A percentile compares a stretch with the other conserved stretches of the same genome.
Evolutionary conservation across 92 coral and sea anemone genomes (phyloP).

Genomic region (Parazoanthus atlanticus): DNA sequence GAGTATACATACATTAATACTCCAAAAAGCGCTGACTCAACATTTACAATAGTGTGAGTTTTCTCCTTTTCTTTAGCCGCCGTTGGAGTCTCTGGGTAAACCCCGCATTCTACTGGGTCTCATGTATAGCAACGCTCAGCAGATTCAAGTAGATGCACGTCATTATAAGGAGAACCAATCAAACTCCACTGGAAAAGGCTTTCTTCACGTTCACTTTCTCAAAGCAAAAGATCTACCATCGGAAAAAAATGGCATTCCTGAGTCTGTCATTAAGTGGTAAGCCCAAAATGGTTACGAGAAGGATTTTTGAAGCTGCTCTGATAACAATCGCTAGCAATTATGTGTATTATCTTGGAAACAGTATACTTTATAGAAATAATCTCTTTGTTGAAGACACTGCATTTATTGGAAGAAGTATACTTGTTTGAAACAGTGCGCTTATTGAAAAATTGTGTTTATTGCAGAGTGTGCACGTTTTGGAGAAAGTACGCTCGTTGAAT

Average conservation of each 20-base stretch:
- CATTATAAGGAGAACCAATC: conserved; percentile 89
- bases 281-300: neutral
- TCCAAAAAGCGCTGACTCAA: neutral
- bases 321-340: too few species aligned
- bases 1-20: too few species aligned
- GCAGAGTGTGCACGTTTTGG: too few species aligned
- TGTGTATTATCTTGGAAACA: neutral
- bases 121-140: conserved; percentile 95
- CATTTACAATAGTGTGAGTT: neutral
- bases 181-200: conserved; percentile 74
- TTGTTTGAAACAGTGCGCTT: neutral
- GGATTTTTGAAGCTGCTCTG: neutral
- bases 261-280: conserved; percentile 85
- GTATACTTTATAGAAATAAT: neutral
- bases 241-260: conserved; percentile 60
- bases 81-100: conserved; percentile 72
- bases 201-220: conserved; percentile 91
- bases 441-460: too few species aligned
- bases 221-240: conserved; percentile 74
- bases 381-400: neutral
- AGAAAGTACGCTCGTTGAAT: too few species aligned
- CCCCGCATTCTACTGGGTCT: conserved; percentile 92
- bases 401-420: too few species aligned
- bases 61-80: conserved; percentile 61
- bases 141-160: conserved; percentile 84